phyloP scores from a whole-genome alignment of 2,797 vertebrate species.

The Pelodytes ibericus region DNA sequence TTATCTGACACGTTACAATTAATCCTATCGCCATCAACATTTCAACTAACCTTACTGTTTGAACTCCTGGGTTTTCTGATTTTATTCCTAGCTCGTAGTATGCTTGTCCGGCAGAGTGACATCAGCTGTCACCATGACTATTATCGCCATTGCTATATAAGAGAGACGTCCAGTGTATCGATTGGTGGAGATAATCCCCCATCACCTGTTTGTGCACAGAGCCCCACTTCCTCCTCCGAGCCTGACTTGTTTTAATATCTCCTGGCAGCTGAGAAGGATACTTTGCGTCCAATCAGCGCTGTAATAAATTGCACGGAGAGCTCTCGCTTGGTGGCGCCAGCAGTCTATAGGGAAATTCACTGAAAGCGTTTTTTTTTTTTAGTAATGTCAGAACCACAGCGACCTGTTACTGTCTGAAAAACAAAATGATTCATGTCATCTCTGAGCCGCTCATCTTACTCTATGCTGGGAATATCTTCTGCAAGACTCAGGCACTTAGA shows the following conservation, averaged over 20 bases:
- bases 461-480: not conserved
- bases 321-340: conserved; percentile 31
- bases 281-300: conserved; percentile 46
- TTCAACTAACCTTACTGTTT: no score
- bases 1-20: no score
- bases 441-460: not conserved
- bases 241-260: conserved; percentile 55
- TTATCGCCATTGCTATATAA: no score
- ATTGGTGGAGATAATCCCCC: no score
- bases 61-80: no score
- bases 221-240: no score
- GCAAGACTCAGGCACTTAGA: conserved; percentile 1
- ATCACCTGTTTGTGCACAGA: no score
- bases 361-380: conserved; percentile 39
- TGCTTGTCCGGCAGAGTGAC: no score
- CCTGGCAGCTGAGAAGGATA: conserved; percentile 51
- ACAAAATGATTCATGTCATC: conserved; percentile 17
- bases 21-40: no score
- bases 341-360: conserved; percentile 48
- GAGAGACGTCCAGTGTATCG: no score
- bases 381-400: conserved; percentile 37
- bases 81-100: no score
- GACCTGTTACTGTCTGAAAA: conserved; percentile 31
- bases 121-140: no score
- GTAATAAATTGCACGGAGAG: conserved; percentile 43